Conservation (phyloP, 2,113 vertebrate species). For the Callionymus lyra region DNA sequence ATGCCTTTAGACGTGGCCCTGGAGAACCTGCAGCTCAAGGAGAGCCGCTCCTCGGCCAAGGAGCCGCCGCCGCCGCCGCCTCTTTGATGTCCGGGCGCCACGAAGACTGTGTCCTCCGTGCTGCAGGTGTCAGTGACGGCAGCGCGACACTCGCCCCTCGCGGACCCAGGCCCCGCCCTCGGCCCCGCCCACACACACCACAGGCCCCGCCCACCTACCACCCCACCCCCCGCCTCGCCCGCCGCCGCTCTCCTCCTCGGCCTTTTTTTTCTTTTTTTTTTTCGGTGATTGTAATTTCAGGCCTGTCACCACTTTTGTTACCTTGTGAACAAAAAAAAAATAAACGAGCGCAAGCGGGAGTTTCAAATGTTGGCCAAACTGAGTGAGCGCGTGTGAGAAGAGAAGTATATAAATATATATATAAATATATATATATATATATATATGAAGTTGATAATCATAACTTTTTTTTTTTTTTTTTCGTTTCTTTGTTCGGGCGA, state of each 20-base stretch:
- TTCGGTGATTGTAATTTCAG: conserved; percentile 98
- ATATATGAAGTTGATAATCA: conserved; percentile 87
- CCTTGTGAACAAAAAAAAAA: conserved; percentile 89
- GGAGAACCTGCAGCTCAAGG: conserved; percentile 97
- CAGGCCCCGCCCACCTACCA: too few species aligned
- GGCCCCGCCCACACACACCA: conserved; percentile 66
- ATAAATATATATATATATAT: conserved; percentile 61
- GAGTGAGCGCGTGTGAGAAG: conserved; percentile 73
- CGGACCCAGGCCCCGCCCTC: conserved; percentile 13
- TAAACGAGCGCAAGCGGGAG: conserved; percentile 70
- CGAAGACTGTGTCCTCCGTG: conserved; percentile 99
- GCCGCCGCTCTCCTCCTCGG: conserved; percentile 47
- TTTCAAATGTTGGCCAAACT: conserved; percentile 40
- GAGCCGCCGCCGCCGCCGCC: conserved; percentile 97
- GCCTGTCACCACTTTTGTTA: conserved; percentile 98
- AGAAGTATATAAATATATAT: conserved; percentile 74
- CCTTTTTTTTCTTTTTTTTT: conserved; percentile 61
- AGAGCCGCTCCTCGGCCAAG: conserved; percentile 86
- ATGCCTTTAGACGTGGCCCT: conserved; percentile 99
- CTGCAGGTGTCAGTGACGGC: conserved; percentile 99
- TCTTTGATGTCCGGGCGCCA: conserved; percentile 95
- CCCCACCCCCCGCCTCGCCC: conserved; percentile 9
- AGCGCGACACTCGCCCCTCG: conserved; percentile 60
- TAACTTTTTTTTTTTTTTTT: conserved; percentile 87
- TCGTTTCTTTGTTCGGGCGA: conserved; percentile 20